Conservation (phyloP, 2,888 invertebrate genomes). For the Rhimphoctona megacephalus region DNA sequence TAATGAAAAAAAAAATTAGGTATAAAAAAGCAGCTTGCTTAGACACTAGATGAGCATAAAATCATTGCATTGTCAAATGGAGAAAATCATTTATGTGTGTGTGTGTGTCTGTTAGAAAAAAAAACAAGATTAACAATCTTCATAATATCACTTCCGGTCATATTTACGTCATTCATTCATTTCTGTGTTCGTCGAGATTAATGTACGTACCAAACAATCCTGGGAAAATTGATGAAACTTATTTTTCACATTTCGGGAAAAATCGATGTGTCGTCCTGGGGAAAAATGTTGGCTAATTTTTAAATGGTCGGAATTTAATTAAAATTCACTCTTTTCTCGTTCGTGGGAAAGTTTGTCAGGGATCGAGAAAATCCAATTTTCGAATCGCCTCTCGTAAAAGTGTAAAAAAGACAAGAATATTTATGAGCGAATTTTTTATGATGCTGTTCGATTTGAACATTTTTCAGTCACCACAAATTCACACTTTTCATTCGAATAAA, state of each 20-base stretch:
- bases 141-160: conserved; percentile 54
- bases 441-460: not conserved
- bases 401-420: too few species aligned
- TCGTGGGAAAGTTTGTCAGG: not conserved
- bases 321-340: not conserved
- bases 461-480: not conserved
- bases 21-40: conserved; percentile 74
- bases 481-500: not conserved
- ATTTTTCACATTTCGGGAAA: not conserved
- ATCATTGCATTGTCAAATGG: conserved; percentile 56
- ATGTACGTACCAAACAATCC: not conserved
- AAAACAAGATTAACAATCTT: conserved; percentile 24
- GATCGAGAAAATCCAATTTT: conserved; percentile 26
- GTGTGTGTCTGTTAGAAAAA: conserved; percentile 22
- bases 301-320: not conserved
- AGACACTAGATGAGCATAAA: conserved; percentile 74
- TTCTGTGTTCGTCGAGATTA: conserved; percentile 14
- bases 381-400: not conserved
- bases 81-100: conserved; percentile 25
- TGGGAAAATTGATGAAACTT: conserved; percentile 4
- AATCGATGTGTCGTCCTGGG: not conserved
- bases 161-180: conserved; percentile 52
- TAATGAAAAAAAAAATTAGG: conserved; percentile 29
- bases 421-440: too few species aligned
- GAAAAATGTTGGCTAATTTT: not conserved